Evolutionary conservation across 2,113 vertebrate species (phyloP).

Genomic region (Pterocles orientalis): DNA sequence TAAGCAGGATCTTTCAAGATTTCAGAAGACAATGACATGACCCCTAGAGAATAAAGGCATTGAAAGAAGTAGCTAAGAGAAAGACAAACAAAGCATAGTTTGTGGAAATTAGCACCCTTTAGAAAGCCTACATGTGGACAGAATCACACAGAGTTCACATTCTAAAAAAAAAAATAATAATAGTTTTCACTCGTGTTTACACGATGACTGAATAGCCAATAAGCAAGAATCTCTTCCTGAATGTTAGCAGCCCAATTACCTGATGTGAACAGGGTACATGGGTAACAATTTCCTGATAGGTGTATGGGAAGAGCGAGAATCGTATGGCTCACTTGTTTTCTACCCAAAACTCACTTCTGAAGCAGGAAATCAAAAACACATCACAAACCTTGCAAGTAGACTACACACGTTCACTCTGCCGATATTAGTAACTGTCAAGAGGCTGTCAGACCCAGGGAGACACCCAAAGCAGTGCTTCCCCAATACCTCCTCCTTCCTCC

Average conservation of each 20-base stretch:
- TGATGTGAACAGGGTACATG: neutral
- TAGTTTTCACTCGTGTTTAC: neutral
- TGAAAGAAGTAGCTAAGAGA: conserved; percentile 52
- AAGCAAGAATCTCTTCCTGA: neutral
- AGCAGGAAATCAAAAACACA: conserved; percentile 73
- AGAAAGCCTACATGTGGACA: neutral
- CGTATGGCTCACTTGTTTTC: conserved; percentile 23
- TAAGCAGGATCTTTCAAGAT: conserved; percentile 59
- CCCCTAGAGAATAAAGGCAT: conserved; percentile 60
- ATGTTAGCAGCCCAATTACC: neutral
- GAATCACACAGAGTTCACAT: neutral
- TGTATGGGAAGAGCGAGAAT: conserved; percentile 19
- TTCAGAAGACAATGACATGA: conserved; percentile 67
- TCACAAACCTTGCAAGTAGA: conserved; percentile 59
- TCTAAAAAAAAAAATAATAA: conserved; percentile 10
- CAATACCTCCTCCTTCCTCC: neutral
- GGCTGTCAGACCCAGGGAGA: conserved; percentile 46
- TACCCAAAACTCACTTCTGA: conserved; percentile 67
- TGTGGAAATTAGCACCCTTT: conserved; percentile 30
- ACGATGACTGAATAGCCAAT: neutral
- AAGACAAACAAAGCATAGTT: conserved; percentile 55
- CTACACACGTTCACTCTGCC: conserved; percentile 53
- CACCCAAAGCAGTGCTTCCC: conserved; percentile 25
- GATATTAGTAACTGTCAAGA: conserved; percentile 51
- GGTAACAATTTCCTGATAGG: conserved; percentile 45